These are phyloP conservation scores for Odontothrips loti DNA, from an alignment of 2,888 invertebrate genomes.

Conservation along the genomic window DNA sequence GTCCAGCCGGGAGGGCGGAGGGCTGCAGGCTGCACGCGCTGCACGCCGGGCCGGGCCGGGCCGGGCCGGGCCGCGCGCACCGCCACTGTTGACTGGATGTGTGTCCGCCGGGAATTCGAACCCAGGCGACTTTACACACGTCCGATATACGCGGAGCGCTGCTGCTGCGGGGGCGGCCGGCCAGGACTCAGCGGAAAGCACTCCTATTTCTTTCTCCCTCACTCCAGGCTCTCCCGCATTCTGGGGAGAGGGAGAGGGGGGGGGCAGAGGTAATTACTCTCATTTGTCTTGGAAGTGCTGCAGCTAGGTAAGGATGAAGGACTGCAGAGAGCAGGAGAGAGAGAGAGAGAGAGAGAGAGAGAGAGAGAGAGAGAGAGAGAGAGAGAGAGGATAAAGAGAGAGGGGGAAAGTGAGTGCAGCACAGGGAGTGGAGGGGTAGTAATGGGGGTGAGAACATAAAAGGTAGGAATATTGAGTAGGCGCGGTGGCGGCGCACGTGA, in stretches of 20 bases:
- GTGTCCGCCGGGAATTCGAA: too few species aligned
- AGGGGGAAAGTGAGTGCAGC: neutral
- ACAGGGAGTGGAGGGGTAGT: neutral
- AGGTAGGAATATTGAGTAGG: too few species aligned
- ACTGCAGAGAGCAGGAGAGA: neutral
- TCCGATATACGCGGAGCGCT: too few species aligned
- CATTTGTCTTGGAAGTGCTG: slow-evolving; percentile 17
- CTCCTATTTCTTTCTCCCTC: neutral
- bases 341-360: neutral
- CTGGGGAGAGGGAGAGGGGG: neutral
- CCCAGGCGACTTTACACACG: too few species aligned
- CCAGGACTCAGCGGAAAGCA: neutral
- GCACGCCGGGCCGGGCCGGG: too few species aligned
- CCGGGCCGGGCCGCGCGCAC: neutral
- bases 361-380: neutral
- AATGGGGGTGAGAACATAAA: neutral
- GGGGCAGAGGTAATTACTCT: slow-evolving; percentile 9
- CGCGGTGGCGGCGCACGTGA: neutral
- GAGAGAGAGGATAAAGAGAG: neutral
- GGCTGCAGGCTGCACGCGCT: neutral
- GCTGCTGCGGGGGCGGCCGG: neutral
- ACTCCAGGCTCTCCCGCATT: neutral
- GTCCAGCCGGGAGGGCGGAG: neutral
- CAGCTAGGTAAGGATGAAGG: neutral
- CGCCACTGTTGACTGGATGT: neutral